These are phyloP conservation scores for Desmodus rotundus DNA, from an alignment of 2,113 vertebrate genomes.

Conservation along the genomic window DNA sequence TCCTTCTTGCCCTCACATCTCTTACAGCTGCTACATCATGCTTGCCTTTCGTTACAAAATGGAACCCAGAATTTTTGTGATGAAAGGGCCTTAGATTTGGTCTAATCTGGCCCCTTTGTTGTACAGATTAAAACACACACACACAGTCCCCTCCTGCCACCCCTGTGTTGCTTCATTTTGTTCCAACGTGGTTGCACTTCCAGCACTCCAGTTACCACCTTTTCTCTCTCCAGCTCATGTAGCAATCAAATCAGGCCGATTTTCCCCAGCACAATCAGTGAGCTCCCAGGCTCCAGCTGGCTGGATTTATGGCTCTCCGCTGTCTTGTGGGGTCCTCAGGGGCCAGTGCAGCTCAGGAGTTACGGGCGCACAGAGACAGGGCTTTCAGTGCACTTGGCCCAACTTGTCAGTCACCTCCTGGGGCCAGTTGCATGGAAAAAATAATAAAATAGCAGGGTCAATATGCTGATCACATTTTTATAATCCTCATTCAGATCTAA, in stretches of 20 bases:
- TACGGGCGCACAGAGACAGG: not conserved
- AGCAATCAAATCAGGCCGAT: not conserved
- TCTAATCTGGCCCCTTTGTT: not conserved
- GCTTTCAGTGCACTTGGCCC: not conserved
- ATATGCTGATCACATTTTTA: slow-evolving; percentile 38
- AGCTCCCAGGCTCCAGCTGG: not conserved
- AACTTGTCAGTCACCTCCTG: slow-evolving; percentile 33
- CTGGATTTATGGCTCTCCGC: slow-evolving; percentile 10
- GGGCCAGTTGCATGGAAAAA: not conserved
- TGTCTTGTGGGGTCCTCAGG: not conserved
- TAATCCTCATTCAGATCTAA: slow-evolving; percentile 15
- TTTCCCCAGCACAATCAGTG: not conserved
- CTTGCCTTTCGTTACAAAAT: not conserved
- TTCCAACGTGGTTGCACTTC: not conserved
- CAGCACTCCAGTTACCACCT: not conserved
- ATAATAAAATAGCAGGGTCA: slow-evolving; percentile 20
- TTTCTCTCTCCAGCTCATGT: not conserved
- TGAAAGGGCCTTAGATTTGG: not conserved
- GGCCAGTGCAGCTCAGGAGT: not conserved
- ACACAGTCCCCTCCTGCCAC: not conserved
- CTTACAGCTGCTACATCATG: not conserved
- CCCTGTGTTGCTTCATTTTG: not conserved
- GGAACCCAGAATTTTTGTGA: not conserved
- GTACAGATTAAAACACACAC: not conserved
- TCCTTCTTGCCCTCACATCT: not conserved